A percentile compares a stretch with the other conserved stretches of the same genome.
phyloP scores from a whole-genome alignment of 2,888 invertebrate species.

The Troilus luridus region DNA sequence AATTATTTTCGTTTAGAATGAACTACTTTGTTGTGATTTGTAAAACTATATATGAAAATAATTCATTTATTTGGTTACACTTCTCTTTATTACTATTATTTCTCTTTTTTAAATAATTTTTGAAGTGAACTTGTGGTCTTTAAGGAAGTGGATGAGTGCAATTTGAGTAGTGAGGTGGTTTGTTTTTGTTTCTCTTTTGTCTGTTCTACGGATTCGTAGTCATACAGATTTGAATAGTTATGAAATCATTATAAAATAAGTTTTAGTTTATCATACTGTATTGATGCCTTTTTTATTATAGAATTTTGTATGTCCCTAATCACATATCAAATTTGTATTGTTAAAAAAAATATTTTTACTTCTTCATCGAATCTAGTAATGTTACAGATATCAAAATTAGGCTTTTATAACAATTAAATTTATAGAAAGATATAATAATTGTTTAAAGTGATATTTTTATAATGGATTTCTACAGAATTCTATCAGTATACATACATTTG shows the following conservation, averaged over 20 bases:
- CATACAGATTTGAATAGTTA: not conserved
- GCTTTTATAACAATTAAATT: not conserved
- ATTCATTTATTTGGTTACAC: not conserved
- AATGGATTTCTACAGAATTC: not conserved
- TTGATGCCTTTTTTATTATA: not conserved
- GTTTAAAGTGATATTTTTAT: not conserved
- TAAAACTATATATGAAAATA: not conserved
- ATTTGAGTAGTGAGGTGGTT: not conserved
- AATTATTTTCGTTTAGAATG: not conserved
- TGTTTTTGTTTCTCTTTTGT: not conserved
- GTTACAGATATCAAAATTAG: not conserved
- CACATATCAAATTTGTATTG: conserved; percentile 29
- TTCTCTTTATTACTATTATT: not conserved
- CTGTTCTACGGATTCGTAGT: not conserved
- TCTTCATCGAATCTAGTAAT: not conserved
- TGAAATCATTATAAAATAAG: not conserved
- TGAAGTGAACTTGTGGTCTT: not conserved
- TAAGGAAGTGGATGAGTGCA: not conserved
- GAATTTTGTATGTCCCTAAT: not conserved
- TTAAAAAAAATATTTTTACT: not conserved
- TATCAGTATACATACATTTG: not conserved
- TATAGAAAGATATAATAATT: not conserved
- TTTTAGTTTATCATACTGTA: not conserved
- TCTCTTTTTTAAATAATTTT: not conserved
- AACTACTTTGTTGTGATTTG: not conserved